Evolutionary conservation across 2,113 vertebrate genomes (phyloP).

Genomic region (Burhinus bistriatus): DNA sequence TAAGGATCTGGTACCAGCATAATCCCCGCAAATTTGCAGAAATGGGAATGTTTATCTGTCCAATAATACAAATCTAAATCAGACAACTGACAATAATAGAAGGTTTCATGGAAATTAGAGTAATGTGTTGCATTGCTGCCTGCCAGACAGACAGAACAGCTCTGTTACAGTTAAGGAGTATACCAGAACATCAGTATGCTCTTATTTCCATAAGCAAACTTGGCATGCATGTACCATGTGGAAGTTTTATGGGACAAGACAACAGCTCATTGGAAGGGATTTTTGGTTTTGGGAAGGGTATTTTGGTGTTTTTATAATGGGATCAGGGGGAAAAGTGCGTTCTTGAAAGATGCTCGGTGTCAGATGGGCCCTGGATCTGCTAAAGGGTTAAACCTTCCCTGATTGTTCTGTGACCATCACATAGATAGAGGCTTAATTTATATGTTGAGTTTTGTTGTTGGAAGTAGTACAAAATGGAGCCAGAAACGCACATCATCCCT

Average conservation of each 20-base stretch:
- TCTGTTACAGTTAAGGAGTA: neutral
- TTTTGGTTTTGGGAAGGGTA: neutral
- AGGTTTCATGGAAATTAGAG: neutral
- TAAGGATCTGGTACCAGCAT: neutral
- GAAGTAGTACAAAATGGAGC: neutral
- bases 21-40: neutral
- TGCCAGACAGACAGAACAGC: neutral
- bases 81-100: neutral
- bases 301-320: neutral
- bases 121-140: neutral
- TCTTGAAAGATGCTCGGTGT: neutral
- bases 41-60: neutral
- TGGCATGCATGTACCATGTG: rapidly evolving
- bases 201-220: neutral
- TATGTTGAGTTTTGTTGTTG: neutral
- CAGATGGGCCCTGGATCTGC: neutral
- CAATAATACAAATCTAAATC: neutral
- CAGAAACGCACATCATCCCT: neutral
- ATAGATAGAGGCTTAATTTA: neutral
- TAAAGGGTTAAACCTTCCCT: neutral
- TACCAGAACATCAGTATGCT: neutral
- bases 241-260: neutral
- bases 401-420: neutral
- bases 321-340: neutral
- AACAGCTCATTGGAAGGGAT: neutral